A percentile compares a stretch with the other conserved stretches of the same genome.
These are phyloP conservation scores for Chitala chitala DNA, from an alignment of 2,113 vertebrate genomes.

Conservation along the genomic window DNA sequence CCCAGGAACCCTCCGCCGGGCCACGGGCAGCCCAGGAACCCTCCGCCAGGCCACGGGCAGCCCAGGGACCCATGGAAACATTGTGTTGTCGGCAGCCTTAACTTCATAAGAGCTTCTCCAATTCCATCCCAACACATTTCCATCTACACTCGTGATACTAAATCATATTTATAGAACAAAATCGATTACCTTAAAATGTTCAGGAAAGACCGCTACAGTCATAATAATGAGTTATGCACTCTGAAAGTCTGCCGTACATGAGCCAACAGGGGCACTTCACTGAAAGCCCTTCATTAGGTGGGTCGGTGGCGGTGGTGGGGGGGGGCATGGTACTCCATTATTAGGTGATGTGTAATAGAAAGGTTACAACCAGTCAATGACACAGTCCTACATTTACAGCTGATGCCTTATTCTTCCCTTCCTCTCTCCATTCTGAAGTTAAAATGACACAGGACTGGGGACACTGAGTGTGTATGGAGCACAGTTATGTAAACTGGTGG, in stretches of 20 bases:
- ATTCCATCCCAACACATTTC: conserved; percentile 39
- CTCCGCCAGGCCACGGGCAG: too few relatives aligned
- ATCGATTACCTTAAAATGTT: conserved; percentile 53
- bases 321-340: conserved; percentile 35
- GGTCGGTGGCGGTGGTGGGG: conserved; percentile 42
- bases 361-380: conserved; percentile 38
- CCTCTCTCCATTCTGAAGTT: neutral
- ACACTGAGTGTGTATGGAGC: conserved; percentile 18
- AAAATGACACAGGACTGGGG: conserved; percentile 1
- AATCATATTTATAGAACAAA: conserved; percentile 53
- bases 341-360: conserved; percentile 17
- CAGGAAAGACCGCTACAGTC: conserved; percentile 41
- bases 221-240: conserved; percentile 48
- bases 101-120: conserved; percentile 36
- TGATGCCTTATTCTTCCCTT: conserved; percentile 21
- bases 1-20: too few relatives aligned
- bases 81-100: too few relatives aligned
- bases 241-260: conserved; percentile 42
- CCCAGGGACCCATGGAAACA: too few relatives aligned
- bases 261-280: conserved; percentile 47
- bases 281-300: conserved; percentile 52
- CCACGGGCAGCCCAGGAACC: too few relatives aligned
- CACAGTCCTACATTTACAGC: conserved; percentile 22
- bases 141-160: conserved; percentile 47
- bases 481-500: too few relatives aligned